Evolutionary conservation across 30 jellyfish, hydroid and myxozoan genomes (phyloP).

Genomic region (Chrysaora quinquecirrha): DNA sequence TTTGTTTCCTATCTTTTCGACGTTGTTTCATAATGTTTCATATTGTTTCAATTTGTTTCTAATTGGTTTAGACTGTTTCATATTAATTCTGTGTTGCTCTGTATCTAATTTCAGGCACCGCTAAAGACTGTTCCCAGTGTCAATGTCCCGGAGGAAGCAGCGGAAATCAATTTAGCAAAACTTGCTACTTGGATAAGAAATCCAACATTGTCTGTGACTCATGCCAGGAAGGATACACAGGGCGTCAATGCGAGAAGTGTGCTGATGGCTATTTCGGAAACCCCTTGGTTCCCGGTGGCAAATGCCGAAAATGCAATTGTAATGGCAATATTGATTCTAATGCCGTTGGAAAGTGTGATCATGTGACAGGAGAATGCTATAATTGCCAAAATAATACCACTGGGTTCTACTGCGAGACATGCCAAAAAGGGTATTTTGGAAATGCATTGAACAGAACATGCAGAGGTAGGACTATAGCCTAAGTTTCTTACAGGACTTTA

Average conservation of each 20-base stretch:
- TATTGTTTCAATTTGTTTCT: too few species aligned
- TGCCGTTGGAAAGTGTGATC: constrained; percentile 88
- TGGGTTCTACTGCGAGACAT: constrained; percentile 89
- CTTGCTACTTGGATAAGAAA: constrained; percentile 54
- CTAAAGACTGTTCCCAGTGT: constrained; percentile 86
- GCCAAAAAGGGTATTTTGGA: constrained; percentile 90
- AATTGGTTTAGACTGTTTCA: too few species aligned
- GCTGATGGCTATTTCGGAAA: constrained; percentile 97
- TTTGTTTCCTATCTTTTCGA: too few species aligned
- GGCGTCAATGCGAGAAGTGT: constrained; percentile 95
- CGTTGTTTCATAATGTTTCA: too few species aligned
- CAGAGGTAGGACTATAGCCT: constrained; percentile 58
- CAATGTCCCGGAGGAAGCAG: constrained; percentile 99
- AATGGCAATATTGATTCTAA: constrained; percentile 80
- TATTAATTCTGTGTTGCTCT: too few species aligned
- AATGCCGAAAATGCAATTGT: constrained; percentile 87
- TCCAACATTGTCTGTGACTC: constrained; percentile 72
- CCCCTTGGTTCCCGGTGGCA: constrained; percentile 88
- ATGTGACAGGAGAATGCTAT: constrained; percentile 88
- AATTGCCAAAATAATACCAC: constrained; percentile 83
- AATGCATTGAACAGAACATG: constrained; percentile 92
- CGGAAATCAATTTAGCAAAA: constrained; percentile 94
- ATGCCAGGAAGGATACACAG: constrained; percentile 86
- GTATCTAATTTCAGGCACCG: constrained; percentile 77
- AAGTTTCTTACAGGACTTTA: too few species aligned